These are phyloP conservation scores for Cataglyphis altisquamis DNA, from an alignment of 2,888 invertebrate species.

Conservation along the genomic window DNA sequence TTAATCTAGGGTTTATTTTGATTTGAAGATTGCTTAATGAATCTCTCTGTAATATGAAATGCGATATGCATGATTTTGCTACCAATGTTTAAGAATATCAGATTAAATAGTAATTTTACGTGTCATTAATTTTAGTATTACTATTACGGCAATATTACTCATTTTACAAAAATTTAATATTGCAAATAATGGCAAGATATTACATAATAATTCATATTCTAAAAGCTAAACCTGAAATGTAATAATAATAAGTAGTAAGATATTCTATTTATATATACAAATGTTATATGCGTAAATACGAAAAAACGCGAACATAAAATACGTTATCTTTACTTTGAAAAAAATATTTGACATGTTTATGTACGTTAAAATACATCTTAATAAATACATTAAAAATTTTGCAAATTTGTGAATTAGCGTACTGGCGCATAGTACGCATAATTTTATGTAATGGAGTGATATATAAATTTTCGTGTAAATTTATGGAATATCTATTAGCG, in stretches of 20 bases:
- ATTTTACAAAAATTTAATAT: neutral
- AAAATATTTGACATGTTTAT: neutral
- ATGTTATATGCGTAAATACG: neutral
- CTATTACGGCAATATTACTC: neutral
- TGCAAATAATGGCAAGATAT: neutral
- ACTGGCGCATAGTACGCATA: neutral
- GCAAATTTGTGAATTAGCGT: neutral
- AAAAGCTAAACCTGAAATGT: neutral
- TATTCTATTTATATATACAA: neutral
- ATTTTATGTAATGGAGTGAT: slow-evolving; percentile 44
- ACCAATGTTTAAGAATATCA: neutral
- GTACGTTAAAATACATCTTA: neutral
- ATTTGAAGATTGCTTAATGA: neutral
- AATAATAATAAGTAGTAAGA: neutral
- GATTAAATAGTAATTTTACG: neutral
- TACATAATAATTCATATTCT: neutral
- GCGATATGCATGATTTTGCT: no score
- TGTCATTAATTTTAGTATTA: neutral
- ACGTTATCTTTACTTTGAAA: neutral
- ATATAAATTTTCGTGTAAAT: neutral
- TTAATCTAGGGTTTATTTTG: slow-evolving; percentile 16
- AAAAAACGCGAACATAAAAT: neutral
- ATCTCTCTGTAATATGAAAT: neutral
- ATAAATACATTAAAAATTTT: neutral
- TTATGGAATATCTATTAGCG: slow-evolving; percentile 30